Conservation (phyloP, 2,113 vertebrate genomes). For the Cyphomyrus plagiostoma region DNA sequence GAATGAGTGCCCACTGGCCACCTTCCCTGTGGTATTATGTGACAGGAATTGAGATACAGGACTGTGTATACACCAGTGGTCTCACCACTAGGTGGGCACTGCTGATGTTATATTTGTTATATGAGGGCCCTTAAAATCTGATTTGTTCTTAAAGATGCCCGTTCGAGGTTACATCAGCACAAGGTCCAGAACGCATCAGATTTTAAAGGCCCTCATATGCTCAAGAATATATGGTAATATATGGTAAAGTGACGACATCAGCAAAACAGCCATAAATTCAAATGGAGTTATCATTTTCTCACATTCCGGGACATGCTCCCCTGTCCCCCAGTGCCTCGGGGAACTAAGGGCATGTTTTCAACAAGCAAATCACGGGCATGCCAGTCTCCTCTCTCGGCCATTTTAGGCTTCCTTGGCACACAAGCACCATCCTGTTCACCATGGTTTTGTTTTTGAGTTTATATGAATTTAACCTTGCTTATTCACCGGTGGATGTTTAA, state of each 20-base stretch:
- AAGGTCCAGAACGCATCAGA: background rate
- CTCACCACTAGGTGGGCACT: background rate
- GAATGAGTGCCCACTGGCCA: background rate
- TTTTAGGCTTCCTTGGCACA: background rate
- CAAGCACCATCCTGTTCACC: background rate
- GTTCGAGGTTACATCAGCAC: too few species aligned
- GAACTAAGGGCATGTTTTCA: background rate
- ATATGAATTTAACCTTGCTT: background rate
- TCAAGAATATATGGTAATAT: background rate
- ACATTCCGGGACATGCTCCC: background rate
- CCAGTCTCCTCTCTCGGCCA: background rate
- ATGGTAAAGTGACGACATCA: background rate
- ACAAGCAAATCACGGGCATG: background rate
- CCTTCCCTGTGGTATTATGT: background rate
- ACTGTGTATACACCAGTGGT: background rate
- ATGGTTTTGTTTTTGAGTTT: background rate
- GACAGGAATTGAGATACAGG: background rate
- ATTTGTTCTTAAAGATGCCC: background rate
- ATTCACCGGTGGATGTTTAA: background rate
- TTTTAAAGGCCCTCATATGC: background rate
- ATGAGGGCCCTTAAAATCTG: background rate
- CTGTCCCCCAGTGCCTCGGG: background rate
- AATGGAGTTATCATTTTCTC: background rate
- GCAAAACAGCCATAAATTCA: background rate
- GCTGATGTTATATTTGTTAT: background rate